These are phyloP conservation scores for Tetraodon nigroviridis DNA, from an alignment of 2,113 vertebrate genomes.

Conservation along the genomic window DNA sequence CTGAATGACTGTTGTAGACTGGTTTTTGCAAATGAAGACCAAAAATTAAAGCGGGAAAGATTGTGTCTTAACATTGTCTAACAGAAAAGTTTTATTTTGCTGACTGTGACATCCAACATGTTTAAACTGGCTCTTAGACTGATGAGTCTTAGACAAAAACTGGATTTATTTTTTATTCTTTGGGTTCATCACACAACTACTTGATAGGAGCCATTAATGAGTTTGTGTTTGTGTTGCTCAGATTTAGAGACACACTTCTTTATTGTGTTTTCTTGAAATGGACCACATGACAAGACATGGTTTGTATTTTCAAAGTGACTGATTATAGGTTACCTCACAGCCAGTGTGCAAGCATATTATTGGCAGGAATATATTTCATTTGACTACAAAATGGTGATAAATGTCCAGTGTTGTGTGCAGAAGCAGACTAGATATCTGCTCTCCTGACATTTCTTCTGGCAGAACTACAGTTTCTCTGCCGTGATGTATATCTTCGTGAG, in stretches of 20 bases:
- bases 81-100: too few species aligned
- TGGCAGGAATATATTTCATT: constrained; percentile 22
- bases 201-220: constrained; percentile 28
- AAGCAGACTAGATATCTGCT: constrained; percentile 26
- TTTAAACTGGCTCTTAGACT: constrained; percentile 24
- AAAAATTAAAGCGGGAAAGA: too few species aligned
- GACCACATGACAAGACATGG: background rate
- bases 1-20: too few species aligned
- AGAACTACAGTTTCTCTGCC: constrained; percentile 11
- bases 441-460: constrained; percentile 34
- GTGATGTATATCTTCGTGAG: constrained; percentile 20
- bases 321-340: constrained; percentile 1
- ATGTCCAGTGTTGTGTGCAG: constrained; percentile 13
- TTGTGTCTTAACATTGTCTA: too few species aligned
- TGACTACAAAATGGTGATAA: constrained; percentile 9
- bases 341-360: constrained; percentile 1
- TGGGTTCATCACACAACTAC: constrained; percentile 16
- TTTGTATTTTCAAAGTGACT: constrained; percentile 10
- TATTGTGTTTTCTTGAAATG: constrained; percentile 25
- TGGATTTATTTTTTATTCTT: constrained; percentile 41
- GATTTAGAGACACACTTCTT: constrained; percentile 28
- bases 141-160: constrained; percentile 25
- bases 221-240: constrained; percentile 39
- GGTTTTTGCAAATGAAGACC: too few species aligned
- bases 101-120: too few species aligned